phyloP scores from a whole-genome alignment of 2,797 vertebrate species.

The Phylloscopus collybita region DNA sequence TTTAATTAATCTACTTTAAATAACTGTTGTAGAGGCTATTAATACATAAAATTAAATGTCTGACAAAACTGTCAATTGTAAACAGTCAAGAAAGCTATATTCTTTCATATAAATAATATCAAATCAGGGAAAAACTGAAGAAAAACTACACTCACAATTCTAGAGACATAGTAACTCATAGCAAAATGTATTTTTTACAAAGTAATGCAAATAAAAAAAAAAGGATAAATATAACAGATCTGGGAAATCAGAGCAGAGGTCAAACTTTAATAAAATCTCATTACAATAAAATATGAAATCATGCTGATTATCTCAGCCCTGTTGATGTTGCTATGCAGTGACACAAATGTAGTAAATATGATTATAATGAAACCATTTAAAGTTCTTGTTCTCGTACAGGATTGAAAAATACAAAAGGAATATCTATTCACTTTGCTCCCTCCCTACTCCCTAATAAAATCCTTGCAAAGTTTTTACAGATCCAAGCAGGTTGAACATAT shows the following conservation, averaged over 20 bases:
- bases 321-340: slow-evolving; percentile 2
- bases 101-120: neutral
- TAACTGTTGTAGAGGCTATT: neutral
- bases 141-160: neutral
- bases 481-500: neutral
- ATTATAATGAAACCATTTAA: neutral
- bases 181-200: neutral
- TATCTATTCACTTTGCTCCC: neutral
- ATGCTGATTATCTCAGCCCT: slow-evolving; percentile 4
- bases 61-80: neutral
- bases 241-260: neutral
- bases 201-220: neutral
- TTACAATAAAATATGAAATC: slow-evolving; percentile 38
- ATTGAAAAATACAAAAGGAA: neutral
- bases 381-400: neutral
- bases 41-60: neutral
- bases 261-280: slow-evolving; percentile 6
- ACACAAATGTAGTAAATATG: slow-evolving; percentile 26
- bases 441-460: neutral
- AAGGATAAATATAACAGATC: neutral
- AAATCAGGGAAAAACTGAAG: neutral
- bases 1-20: neutral
- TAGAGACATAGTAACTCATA: neutral
- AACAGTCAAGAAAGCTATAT: neutral
- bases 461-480: neutral